phyloP scores from a whole-genome alignment of 2,888 invertebrate genomes.

The Punctoribates punctum region DNA sequence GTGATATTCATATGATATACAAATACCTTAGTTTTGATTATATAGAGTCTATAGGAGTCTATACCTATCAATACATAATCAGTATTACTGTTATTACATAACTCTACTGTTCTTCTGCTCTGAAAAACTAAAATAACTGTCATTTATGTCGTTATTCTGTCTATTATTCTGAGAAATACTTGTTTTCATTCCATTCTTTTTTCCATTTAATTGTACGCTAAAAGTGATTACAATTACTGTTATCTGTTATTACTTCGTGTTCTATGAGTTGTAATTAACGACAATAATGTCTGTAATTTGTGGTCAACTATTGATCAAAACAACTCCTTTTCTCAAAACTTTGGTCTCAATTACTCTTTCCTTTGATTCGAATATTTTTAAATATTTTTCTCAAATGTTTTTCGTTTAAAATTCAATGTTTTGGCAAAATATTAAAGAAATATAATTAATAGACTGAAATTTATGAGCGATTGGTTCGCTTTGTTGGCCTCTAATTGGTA shows the following conservation, averaged over 20 bases:
- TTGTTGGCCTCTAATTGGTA: no score
- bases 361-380: no score
- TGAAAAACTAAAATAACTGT: neutral
- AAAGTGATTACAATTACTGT: conserved; percentile 7
- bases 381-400: neutral
- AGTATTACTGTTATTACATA: neutral
- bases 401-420: no score
- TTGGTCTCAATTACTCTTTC: no score
- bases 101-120: neutral
- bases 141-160: neutral
- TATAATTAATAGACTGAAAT: no score
- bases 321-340: neutral
- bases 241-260: conserved; percentile 5
- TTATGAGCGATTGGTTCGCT: no score
- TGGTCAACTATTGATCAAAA: neutral
- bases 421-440: no score
- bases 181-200: neutral
- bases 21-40: neutral
- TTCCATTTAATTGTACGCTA: neutral
- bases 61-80: neutral
- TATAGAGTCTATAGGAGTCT: neutral
- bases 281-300: neutral
- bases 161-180: neutral
- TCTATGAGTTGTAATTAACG: neutral
- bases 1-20: no score